phyloP scores from a whole-genome alignment of 2,113 vertebrate genomes.

The Pollachius pollachius region DNA sequence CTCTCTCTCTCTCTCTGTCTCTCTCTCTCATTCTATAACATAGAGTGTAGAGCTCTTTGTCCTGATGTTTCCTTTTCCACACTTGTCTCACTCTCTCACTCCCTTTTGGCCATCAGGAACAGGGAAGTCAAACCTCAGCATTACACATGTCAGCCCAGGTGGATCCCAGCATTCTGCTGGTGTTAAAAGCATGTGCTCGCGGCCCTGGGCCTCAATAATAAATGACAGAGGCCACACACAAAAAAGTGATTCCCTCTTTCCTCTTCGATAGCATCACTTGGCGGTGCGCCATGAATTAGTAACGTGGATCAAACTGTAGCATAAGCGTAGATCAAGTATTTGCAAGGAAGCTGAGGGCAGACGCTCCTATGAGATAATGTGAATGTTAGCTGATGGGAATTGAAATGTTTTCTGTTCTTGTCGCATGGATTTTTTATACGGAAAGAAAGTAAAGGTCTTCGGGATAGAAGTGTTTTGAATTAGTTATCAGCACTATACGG shows the following conservation, averaged over 20 bases:
- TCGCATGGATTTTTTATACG: conserved; percentile 54
- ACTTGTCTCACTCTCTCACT: conserved; percentile 36
- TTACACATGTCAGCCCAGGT: conserved; percentile 68
- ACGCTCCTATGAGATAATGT: conserved; percentile 63
- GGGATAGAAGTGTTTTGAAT: conserved; percentile 55
- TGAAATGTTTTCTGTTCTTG: conserved; percentile 42
- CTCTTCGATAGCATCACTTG: conserved; percentile 61
- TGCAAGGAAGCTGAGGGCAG: conserved; percentile 76
- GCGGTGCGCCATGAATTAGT: conserved; percentile 70
- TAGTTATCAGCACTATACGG: conserved; percentile 47
- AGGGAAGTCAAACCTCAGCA: conserved; percentile 58
- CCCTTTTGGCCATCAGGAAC: conserved; percentile 59
- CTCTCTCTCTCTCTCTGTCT: too few relatives aligned
- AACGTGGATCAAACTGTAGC: conserved; percentile 75
- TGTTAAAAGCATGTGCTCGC: conserved; percentile 79
- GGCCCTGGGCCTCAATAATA: conserved; percentile 66
- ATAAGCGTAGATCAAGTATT: conserved; percentile 77
- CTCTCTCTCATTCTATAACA: not conserved
- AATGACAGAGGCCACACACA: conserved; percentile 57
- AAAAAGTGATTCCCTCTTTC: conserved; percentile 64
- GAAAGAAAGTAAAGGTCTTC: conserved; percentile 32
- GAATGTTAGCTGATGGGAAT: conserved; percentile 27
- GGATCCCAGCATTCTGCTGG: conserved; percentile 69
- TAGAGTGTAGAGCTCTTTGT: conserved; percentile 53
- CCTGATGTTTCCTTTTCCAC: not conserved